Evolutionary conservation across 2,888 invertebrate species (phyloP).

Genomic region (Cantharis rustica): DNA sequence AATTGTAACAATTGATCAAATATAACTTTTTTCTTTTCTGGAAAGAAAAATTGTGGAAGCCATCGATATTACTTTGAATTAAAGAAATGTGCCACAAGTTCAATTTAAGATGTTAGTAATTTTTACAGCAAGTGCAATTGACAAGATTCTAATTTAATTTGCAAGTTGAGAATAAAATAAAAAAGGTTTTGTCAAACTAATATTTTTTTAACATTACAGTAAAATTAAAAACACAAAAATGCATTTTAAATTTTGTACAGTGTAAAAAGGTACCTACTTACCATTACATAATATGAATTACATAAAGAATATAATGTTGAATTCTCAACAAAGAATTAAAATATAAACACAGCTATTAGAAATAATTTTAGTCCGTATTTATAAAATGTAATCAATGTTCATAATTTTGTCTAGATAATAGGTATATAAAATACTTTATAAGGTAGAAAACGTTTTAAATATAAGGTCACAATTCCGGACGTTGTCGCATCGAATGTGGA

Average conservation of each 20-base stretch:
- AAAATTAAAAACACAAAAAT: not conserved
- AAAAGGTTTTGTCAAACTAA: not conserved
- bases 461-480: slow-evolving; percentile 31
- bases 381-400: not conserved
- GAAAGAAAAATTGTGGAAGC: not conserved
- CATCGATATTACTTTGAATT: not conserved
- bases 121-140: not conserved
- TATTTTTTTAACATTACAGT: not conserved
- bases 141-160: not conserved
- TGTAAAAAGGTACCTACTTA: not conserved
- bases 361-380: not conserved
- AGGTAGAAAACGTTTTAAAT: not conserved
- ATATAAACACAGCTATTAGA: not conserved
- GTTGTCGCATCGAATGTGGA: slow-evolving; percentile 34
- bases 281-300: not conserved
- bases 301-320: not conserved
- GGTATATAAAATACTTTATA: not conserved
- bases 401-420: not conserved
- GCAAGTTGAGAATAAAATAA: not conserved
- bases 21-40: not conserved
- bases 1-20: not conserved
- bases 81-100: not conserved
- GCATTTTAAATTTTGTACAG: not conserved
- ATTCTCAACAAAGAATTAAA: not conserved
- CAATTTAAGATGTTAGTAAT: not conserved